Base-by-base conservation (phyloP, 64 coral and sea anemone genomes). In the Orbicella faveolata region DNA sequence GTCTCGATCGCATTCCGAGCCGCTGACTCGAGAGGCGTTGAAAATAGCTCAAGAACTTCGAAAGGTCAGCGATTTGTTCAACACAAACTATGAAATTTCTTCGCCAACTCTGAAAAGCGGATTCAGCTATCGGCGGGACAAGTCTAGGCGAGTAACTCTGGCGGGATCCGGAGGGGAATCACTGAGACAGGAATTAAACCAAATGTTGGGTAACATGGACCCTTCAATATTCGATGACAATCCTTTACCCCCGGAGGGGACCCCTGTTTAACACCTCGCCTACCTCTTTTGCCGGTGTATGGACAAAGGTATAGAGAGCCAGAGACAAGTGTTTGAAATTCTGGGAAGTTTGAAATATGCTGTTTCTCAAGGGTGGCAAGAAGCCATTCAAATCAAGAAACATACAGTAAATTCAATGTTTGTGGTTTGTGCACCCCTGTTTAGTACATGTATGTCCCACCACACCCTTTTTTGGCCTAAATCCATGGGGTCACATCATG, bases 1-100 rank as follows among this genome's bases (percentile, higher is more conserved):
- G 11, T 85, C 82, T 12, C 65, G 82, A 6, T 85, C 82, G 5
- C 82, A 85, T 25, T 85, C 82, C 20, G 82, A 85, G 25, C 82
- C 82, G 4, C 65, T 85, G 4, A 72, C 82, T 26, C 82, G 64
- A n/a, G 82, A 85, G 11, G 82, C 82, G 4, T 21, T 72, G 10
- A 85, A 85, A 17, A 85, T 85, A 2, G 82, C 82, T 9, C 36
- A 72, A 11, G 37, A 73, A 39, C 63, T 85, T 48, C 64, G 82
- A 26, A 73, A 52, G 36, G 82, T 39, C 21, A 85, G 82, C 64
- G 82, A 85, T 73, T 26, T 85, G 65, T 85, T 85, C 36, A 73
- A 52, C 65, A 85, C 82, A 41, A 85, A 73, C 63, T 85, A 85
- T 36, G 20, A 72, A 70, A 20, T 63, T 4, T 72, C n/a, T 0